Evolutionary conservation across 2,113 vertebrate species (phyloP), one percentile per base, ranked within the genome.

Genomic region (Anolis carolinensis): DNA sequence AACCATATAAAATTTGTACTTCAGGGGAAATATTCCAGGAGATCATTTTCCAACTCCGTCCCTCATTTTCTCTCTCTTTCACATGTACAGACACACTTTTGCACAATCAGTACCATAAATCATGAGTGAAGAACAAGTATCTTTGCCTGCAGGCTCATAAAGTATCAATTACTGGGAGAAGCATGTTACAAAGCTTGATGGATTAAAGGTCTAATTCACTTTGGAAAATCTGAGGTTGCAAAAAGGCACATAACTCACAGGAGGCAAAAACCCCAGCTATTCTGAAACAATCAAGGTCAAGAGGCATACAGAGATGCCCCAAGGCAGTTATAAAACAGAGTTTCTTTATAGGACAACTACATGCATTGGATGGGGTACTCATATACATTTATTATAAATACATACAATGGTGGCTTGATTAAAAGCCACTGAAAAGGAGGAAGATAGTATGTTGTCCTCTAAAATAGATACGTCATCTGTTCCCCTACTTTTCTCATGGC

Each of bases 111-210:
- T 13, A 9, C 52, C 21, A 83, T 73, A 83, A 73, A 83, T 59
- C 13, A 36, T 39, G 34, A 59, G 13, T 44, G 21, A 65, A 5
- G 11, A 67, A 20, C 36, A 67, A 39, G 34, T n/a, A 23, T 32
- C 70, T 73, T 73, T 32, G 59, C 68, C 68, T 73, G 70, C 52
- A 39, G 14, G 2, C 44, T 32, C 32, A 73, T 73, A 83, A 83
- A 73, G 23, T 83, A 83, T 73, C 81, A 82, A 62, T 83, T 83
- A 83, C 50, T 59, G 32, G n/a, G 2, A 83, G 70, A 36, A 83
- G 32, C 13, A 62, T 27, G 32, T 73, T 83, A 73, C 23, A 36
- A 36, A 32, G 73, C 21, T 83, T 73, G 50, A 83, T 73, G 25
- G 70, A 73, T 62, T 83, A 73, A 34, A 62, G 70, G 11, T 73